Evolutionary conservation across 1,140 invertebrate species (phyloP).

Genomic region (Nixonia krombeini): DNA sequence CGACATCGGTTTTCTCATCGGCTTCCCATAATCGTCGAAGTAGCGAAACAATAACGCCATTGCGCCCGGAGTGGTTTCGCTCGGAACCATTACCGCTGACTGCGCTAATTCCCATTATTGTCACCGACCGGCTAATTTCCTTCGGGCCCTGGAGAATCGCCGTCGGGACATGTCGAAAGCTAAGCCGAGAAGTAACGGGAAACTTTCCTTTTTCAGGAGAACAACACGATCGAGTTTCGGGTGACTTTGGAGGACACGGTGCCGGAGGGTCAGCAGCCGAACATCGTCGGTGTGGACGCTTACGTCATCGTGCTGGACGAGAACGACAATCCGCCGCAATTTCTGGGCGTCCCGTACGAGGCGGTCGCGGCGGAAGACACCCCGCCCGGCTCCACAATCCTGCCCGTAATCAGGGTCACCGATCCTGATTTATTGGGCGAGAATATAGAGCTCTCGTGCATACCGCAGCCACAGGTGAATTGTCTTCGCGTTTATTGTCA

Average conservation of each 20-base stretch:
- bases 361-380: constrained; percentile 85
- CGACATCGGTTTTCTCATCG: too few species aligned
- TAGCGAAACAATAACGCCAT: too few species aligned
- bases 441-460: constrained; percentile 83
- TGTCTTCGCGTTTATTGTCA: constrained; percentile 6
- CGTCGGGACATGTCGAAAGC: too few species aligned
- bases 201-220: constrained; percentile 79
- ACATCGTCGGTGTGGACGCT: constrained; percentile 83
- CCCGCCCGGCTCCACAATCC: constrained; percentile 80
- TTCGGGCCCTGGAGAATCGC: too few species aligned
- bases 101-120: too few species aligned
- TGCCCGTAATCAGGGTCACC: constrained; percentile 80
- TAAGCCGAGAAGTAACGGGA: too few species aligned
- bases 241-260: constrained; percentile 86
- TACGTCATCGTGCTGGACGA: constrained; percentile 89
- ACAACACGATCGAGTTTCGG: constrained; percentile 81
- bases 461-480: constrained; percentile 71
- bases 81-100: too few species aligned
- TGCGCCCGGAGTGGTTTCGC: too few species aligned
- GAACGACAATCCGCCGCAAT: constrained; percentile 89
- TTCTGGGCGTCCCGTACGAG: constrained; percentile 84
- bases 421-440: constrained; percentile 87
- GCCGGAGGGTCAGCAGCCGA: constrained; percentile 77
- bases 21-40: too few species aligned
- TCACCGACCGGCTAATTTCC: too few species aligned